Evolutionary conservation across 1,140 invertebrate genomes (phyloP), one percentile per base, ranked within the genome.

Genomic region (Drosophila ercepeae): DNA sequence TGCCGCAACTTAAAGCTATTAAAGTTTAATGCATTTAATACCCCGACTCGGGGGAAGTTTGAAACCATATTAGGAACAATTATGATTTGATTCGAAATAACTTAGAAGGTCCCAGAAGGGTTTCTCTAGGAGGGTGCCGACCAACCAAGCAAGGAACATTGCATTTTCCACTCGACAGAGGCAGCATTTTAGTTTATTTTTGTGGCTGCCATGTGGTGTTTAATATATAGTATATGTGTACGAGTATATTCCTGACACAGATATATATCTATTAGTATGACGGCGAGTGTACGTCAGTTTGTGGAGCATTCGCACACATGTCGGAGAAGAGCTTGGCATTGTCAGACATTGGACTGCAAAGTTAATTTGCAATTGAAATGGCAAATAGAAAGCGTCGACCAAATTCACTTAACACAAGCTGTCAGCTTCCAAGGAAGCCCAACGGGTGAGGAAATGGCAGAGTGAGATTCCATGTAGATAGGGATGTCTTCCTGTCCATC

Each of bases 331-430:
- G 60, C 29, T 67, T 51, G 32, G 34, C 36, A 45, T 57, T 72
- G 68, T 63, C 49, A 54, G 48, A 61, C 69, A 61, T 53, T 19
- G 42, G 52, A 77, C 41, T 68, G 79, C 49, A 63, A 86, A 81
- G 68, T 77, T 81, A 81, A 81, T 86, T 86, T 82, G 74, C 77
- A 88, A 82, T 88, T 82, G 69, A 88, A 86, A 88, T 88, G 74
- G 74, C 51, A 78, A 78, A 71, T 71, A 19, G 27, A 60, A 49
- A 51, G 69, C 45, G 57, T 27, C 23, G 52, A 52, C 44, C 36
- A 52, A 32, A 61, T 61, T 72, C 69, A 78, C 54, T 58, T 75
- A 63, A 39, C 52, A 59, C 63, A 51, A 59, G 46, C 46, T 61
- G 39, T 58, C 60, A 59, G 53, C 44, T 34, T 52, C 36, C 27